phyloP scores from a whole-genome alignment of 92 coral and sea anemone species.

The Virgularia gustaviana region DNA sequence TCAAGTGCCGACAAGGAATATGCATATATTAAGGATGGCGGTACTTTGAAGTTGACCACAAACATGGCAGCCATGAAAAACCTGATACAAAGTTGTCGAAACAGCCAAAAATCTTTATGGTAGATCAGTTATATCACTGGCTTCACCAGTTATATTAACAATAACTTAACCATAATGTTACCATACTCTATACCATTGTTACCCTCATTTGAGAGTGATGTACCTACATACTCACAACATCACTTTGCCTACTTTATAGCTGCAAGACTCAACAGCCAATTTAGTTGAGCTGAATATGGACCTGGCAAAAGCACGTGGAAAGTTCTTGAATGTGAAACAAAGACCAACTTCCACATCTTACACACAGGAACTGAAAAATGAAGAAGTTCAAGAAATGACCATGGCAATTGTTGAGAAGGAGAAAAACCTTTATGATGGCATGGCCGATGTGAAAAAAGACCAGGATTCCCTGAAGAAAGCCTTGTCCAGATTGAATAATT shows the following conservation, averaged over 20 bases:
- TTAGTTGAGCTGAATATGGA: constrained; percentile 79
- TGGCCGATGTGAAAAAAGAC: constrained; percentile 93
- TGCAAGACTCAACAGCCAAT: constrained; percentile 96
- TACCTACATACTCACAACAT: background rate
- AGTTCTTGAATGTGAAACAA: constrained; percentile 83
- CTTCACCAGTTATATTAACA: background rate
- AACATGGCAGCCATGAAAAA: too few species aligned
- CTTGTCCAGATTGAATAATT: constrained; percentile 72
- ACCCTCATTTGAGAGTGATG: background rate
- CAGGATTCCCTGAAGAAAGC: constrained; percentile 98
- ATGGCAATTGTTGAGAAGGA: constrained; percentile 76
- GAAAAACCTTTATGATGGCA: constrained; percentile 93
- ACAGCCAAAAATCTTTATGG: too few species aligned
- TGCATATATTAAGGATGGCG: too few species aligned
- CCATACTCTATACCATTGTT: too few species aligned
- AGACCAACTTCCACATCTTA: constrained; percentile 64
- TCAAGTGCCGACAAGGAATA: too few species aligned
- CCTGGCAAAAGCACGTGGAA: constrained; percentile 78
- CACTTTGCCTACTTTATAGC: constrained; percentile 40
- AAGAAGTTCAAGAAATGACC: constrained; percentile 72
- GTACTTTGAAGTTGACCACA: too few species aligned
- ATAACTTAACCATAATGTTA: background rate
- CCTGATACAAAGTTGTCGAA: too few species aligned
- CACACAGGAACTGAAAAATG: constrained; percentile 66
- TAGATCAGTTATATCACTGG: too few species aligned